Evolutionary conservation across 2,797 vertebrate species (phyloP).

Genomic region (Falco peregrinus): DNA sequence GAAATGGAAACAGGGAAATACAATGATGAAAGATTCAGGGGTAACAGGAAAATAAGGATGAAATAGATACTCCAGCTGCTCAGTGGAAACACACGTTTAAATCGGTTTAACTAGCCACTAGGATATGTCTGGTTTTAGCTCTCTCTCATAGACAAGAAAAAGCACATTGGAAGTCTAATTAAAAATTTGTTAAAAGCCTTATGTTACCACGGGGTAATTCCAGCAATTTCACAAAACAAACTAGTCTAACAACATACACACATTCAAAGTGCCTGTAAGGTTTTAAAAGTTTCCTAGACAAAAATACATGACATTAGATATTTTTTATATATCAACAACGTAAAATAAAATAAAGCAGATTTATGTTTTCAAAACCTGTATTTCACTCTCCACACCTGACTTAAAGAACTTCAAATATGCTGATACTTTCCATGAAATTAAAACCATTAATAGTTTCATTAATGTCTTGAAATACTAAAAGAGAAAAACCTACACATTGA

Average conservation of each 20-base stretch:
- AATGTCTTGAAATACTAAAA: background rate
- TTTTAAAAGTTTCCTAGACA: background rate
- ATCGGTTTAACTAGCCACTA: background rate
- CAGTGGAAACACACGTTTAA: background rate
- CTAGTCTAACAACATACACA: background rate
- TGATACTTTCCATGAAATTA: background rate
- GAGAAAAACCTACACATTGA: background rate
- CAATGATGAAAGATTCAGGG: background rate
- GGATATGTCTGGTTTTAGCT: background rate
- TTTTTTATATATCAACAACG: background rate
- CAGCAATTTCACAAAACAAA: background rate
- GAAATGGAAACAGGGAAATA: background rate
- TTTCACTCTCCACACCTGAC: background rate
- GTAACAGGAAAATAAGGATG: background rate
- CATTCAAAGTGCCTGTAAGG: background rate
- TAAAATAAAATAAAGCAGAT: background rate
- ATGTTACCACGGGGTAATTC: background rate
- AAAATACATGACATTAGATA: background rate
- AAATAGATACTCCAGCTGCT: background rate
- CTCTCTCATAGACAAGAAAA: background rate
- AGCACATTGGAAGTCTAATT: background rate
- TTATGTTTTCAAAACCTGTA: background rate
- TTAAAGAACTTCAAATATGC: background rate
- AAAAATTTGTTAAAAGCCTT: background rate
- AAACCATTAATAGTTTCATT: background rate